Conservation (phyloP, 1,140 invertebrate species). For the Eumeta japonica region DNA sequence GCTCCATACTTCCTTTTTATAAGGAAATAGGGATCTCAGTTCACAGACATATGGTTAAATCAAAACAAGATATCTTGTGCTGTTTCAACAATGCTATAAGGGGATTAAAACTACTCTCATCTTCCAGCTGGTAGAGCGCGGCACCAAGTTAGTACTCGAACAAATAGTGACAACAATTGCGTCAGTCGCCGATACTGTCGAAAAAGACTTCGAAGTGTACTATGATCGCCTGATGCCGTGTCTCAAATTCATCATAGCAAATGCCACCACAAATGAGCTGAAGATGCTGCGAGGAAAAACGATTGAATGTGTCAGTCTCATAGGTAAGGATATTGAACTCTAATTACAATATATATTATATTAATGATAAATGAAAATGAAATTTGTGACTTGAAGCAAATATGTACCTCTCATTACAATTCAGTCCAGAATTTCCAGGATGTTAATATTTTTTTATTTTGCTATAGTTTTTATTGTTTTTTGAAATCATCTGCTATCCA, state of each 20-base stretch:
- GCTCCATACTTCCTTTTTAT: constrained; percentile 33
- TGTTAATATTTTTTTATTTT: too few species aligned
- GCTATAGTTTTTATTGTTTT: too few species aligned
- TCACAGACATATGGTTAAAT: constrained; percentile 27
- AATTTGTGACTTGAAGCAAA: too few species aligned
- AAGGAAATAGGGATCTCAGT: constrained; percentile 42
- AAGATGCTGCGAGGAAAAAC: constrained; percentile 91
- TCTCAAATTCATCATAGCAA: constrained; percentile 95
- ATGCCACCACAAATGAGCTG: constrained; percentile 85
- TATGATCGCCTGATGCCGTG: constrained; percentile 91
- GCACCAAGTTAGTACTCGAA: constrained; percentile 95
- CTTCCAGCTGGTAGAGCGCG: constrained; percentile 79
- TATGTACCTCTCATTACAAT: too few species aligned
- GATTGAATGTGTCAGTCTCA: constrained; percentile 98
- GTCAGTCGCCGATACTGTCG: constrained; percentile 97
- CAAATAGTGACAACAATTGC: constrained; percentile 97
- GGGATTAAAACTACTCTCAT: too few species aligned
- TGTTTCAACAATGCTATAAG: too few species aligned
- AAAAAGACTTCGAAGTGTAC: constrained; percentile 88
- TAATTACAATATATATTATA: too few species aligned
- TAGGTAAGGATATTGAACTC: constrained; percentile 67
- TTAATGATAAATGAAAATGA: too few species aligned
- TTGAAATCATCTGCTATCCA: too few species aligned
- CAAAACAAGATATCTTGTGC: too few species aligned
- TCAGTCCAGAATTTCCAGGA: too few species aligned